phyloP scores from a whole-genome alignment of 2,113 vertebrate genomes.

The Origma solitaria region DNA sequence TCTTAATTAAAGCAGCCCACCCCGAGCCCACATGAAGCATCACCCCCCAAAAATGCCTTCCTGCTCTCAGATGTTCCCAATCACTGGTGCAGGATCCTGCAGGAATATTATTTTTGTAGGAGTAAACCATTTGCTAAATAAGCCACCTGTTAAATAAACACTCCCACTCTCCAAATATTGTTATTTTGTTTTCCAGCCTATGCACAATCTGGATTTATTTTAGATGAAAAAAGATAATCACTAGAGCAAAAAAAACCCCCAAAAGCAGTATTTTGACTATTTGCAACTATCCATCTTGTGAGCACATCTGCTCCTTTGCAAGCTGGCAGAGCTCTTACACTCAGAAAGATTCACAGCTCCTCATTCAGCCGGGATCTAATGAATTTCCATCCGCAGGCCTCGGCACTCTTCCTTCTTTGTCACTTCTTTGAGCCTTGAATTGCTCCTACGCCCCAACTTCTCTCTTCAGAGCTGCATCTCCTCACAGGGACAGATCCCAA shows the following conservation, averaged over 20 bases:
- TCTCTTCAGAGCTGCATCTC: background rate
- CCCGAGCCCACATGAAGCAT: background rate
- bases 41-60: background rate
- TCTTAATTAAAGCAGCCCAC: background rate
- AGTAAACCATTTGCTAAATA: slow-evolving; percentile 13
- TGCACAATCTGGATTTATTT: slow-evolving; percentile 59
- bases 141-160: slow-evolving; percentile 57
- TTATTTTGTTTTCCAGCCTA: slow-evolving; percentile 39
- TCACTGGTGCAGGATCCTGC: background rate
- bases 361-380: background rate
- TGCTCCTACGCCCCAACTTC: background rate
- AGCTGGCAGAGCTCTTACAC: background rate
- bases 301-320: slow-evolving; percentile 47
- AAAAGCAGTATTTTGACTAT: slow-evolving; percentile 26
- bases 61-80: background rate
- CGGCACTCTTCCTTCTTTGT: background rate
- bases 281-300: slow-evolving; percentile 39
- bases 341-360: background rate
- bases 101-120: background rate
- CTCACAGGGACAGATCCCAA: background rate
- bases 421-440: background rate
- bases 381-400: background rate
- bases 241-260: background rate
- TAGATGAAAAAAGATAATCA: slow-evolving; percentile 38
- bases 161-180: slow-evolving; percentile 47